phyloP scores from a whole-genome alignment of 2,888 invertebrate species.

The Ormyrus nitidulus region DNA sequence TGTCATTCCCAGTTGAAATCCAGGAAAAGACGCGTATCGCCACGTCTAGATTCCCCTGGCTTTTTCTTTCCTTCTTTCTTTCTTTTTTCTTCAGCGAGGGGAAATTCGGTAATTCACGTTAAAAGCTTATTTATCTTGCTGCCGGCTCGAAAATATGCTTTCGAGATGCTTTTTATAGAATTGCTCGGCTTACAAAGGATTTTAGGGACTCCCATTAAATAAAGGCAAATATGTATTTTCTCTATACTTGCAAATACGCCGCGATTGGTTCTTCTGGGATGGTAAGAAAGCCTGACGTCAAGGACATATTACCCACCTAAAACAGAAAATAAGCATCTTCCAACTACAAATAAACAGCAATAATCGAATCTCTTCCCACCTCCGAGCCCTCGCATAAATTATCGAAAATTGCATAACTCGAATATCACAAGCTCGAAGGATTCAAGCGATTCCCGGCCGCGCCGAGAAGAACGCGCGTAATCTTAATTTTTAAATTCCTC shows the following conservation, averaged over 20 bases:
- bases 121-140: conserved; percentile 52
- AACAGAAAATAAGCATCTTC: not conserved
- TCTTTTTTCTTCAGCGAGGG: not conserved
- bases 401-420: conserved; percentile 41
- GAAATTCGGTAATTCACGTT: conserved; percentile 48
- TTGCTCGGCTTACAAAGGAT: conserved; percentile 24
- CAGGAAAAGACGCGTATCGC: conserved; percentile 10
- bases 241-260: not conserved
- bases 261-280: not conserved
- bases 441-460: not conserved
- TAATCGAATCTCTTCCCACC: not conserved
- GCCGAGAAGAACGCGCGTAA: conserved; percentile 35
- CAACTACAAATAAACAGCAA: not conserved
- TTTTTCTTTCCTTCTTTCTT: not conserved
- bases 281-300: not conserved
- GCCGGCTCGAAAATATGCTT: not conserved
- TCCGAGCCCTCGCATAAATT: conserved; percentile 18
- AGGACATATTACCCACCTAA: conserved; percentile 21
- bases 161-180: conserved; percentile 18
- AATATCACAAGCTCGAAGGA: not conserved
- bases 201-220: not conserved
- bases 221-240: not conserved
- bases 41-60: not conserved
- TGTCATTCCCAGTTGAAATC: conserved; percentile 46
- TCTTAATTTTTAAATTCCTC: conserved; percentile 46